These are phyloP conservation scores for Diachrysia chrysitis DNA, from an alignment of 2,888 invertebrate species.

Conservation along the genomic window DNA sequence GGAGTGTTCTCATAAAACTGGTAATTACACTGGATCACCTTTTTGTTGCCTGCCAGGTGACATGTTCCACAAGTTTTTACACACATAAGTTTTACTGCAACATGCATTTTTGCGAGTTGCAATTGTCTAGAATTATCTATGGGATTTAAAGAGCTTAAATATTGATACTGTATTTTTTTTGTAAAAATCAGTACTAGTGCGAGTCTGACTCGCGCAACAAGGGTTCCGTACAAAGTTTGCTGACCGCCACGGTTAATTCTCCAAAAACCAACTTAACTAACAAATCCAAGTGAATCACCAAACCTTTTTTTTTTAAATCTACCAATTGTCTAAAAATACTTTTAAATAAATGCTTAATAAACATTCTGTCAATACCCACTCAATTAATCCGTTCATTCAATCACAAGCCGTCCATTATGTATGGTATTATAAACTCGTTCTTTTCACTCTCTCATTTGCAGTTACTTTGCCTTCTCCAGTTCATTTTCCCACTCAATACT, in stretches of 20 bases:
- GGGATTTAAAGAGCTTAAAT: neutral
- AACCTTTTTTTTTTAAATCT: too few relatives aligned
- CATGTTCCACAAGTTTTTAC: slow-evolving; percentile 12
- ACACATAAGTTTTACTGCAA: neutral
- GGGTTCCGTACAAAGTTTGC: too few relatives aligned
- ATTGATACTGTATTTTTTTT: too few relatives aligned
- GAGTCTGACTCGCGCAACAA: too few relatives aligned
- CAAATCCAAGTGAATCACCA: too few relatives aligned
- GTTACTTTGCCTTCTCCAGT: neutral
- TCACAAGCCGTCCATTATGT: neutral
- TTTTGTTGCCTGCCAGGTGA: slow-evolving; percentile 11
- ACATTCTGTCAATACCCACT: too few relatives aligned
- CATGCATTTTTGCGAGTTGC: neutral
- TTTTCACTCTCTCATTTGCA: neutral
- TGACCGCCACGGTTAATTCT: too few relatives aligned
- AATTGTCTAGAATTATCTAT: neutral
- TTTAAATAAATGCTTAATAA: too few relatives aligned
- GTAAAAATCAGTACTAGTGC: too few relatives aligned
- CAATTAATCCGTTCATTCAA: neutral
- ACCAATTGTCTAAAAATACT: too few relatives aligned
- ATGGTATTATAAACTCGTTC: too few relatives aligned
- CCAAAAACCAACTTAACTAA: too few relatives aligned
- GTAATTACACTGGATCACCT: slow-evolving; percentile 25
- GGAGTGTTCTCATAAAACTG: slow-evolving; percentile 23
- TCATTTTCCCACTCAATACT: neutral